A percentile compares a stretch with the other conserved stretches of the same genome.
phyloP scores from a whole-genome alignment of 2,797 vertebrate genomes.

The Lepus townsendii region DNA sequence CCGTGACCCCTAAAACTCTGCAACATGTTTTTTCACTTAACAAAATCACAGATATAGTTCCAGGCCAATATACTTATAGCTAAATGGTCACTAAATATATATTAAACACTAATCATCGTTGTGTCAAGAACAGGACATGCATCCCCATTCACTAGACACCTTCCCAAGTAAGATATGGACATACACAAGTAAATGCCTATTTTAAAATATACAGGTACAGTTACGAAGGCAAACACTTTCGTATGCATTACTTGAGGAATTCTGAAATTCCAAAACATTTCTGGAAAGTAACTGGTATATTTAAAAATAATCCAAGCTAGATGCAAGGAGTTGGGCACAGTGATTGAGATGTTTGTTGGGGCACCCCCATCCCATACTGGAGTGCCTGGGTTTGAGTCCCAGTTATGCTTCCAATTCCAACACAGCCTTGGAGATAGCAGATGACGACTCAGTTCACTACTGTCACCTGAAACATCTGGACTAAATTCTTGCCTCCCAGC shows the following conservation, averaged over 20 bases:
- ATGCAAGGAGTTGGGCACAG: no score
- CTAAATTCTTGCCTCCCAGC: neutral
- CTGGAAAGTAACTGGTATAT: neutral
- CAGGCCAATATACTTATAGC: neutral
- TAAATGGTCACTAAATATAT: slow-evolving; percentile 30
- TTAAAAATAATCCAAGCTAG: slow-evolving; percentile 1
- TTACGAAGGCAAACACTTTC: slow-evolving; percentile 48
- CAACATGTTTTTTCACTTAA: slow-evolving; percentile 30
- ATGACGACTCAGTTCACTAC: no score
- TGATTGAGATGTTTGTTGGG: no score
- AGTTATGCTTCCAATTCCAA: no score
- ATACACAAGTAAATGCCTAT: neutral
- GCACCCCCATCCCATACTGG: no score
- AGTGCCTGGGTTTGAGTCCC: no score
- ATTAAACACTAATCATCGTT: slow-evolving; percentile 49
- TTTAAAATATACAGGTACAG: slow-evolving; percentile 15
- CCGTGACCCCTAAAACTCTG: neutral
- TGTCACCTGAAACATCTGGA: neutral
- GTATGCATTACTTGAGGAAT: neutral
- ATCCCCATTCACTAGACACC: slow-evolving; percentile 33
- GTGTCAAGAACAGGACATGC: neutral
- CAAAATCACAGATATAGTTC: slow-evolving; percentile 22
- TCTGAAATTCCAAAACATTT: slow-evolving; percentile 7
- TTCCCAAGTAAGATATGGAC: neutral
- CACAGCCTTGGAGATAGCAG: no score